phyloP scores from a whole-genome alignment of 1,140 invertebrate genomes.

The Drosophila biarmipes region DNA sequence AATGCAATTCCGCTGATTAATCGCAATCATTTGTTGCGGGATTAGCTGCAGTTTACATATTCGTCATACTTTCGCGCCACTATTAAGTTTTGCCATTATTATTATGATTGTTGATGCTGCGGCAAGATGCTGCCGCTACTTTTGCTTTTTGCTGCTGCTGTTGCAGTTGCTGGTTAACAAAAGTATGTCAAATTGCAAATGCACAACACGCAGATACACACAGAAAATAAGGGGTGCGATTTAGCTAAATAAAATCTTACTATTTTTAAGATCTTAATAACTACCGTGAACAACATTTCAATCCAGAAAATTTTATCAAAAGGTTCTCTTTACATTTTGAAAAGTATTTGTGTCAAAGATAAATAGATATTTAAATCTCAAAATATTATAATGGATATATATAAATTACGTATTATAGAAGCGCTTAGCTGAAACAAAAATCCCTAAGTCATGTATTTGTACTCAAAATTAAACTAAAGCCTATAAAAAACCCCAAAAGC shows the following conservation, averaged over 20 bases:
- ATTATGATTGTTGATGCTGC: slow-evolving; percentile 71
- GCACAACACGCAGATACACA: slow-evolving; percentile 66
- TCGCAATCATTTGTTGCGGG: slow-evolving; percentile 82
- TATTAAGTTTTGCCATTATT: slow-evolving; percentile 78
- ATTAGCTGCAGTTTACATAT: slow-evolving; percentile 78
- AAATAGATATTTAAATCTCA: too few species aligned
- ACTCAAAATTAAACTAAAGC: too few species aligned
- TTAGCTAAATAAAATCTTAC: background rate
- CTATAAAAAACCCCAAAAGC: background rate
- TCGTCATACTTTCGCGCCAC: slow-evolving; percentile 81
- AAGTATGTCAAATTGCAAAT: slow-evolving; percentile 80
- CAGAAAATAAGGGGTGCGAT: background rate
- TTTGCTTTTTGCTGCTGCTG: slow-evolving; percentile 10
- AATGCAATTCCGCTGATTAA: slow-evolving; percentile 81
- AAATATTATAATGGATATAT: too few species aligned
- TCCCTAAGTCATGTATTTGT: too few species aligned
- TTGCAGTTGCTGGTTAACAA: slow-evolving; percentile 53
- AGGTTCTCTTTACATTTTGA: too few species aligned
- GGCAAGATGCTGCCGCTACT: slow-evolving; percentile 15
- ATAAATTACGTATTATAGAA: too few species aligned
- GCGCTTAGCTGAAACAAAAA: too few species aligned
- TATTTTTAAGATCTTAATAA: background rate
- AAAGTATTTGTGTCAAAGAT: too few species aligned
- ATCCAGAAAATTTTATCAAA: too few species aligned
- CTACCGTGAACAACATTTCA: too few species aligned